Percentiles rank a stretch among this genome's conserved stretches.
phyloP scores from a whole-genome alignment of 2,888 invertebrate species.

The Perizoma affinitatum region DNA sequence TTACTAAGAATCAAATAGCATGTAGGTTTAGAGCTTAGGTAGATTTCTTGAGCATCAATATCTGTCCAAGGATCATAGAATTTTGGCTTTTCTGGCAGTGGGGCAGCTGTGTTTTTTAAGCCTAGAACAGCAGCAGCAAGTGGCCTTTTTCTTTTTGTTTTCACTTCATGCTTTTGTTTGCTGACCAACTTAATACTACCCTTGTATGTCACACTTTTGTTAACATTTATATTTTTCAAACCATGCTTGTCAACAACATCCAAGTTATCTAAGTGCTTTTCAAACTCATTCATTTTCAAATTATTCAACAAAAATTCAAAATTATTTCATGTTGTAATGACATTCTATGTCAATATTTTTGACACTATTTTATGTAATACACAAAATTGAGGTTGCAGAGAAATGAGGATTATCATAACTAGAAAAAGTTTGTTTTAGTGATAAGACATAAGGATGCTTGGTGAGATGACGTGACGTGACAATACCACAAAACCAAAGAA shows the following conservation, averaged over 20 bases:
- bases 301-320: constrained; percentile 5
- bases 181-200: constrained; percentile 43
- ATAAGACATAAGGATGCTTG: too few relatives aligned
- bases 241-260: constrained; percentile 51
- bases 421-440: background rate
- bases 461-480: too few relatives aligned
- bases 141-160: constrained; percentile 40
- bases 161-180: constrained; percentile 19
- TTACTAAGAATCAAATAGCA: constrained; percentile 85
- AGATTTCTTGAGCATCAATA: constrained; percentile 76
- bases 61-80: constrained; percentile 75
- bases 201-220: constrained; percentile 50
- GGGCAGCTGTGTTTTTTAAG: constrained; percentile 64
- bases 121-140: constrained; percentile 68
- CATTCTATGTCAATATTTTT: constrained; percentile 24
- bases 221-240: constrained; percentile 46
- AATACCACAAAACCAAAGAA: too few relatives aligned
- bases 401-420: constrained; percentile 5
- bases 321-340: constrained; percentile 14
- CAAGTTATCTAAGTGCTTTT: constrained; percentile 51
- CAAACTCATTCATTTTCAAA: constrained; percentile 50
- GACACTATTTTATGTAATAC: constrained; percentile 4
- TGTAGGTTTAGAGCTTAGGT: constrained; percentile 77
- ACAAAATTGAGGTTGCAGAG: background rate
- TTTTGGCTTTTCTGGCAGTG: constrained; percentile 47